A percentile compares a stretch with the other conserved stretches of the same genome.
These are phyloP conservation scores for Polymixis lichenea DNA, from an alignment of 2,888 invertebrate genomes.

Conservation along the genomic window DNA sequence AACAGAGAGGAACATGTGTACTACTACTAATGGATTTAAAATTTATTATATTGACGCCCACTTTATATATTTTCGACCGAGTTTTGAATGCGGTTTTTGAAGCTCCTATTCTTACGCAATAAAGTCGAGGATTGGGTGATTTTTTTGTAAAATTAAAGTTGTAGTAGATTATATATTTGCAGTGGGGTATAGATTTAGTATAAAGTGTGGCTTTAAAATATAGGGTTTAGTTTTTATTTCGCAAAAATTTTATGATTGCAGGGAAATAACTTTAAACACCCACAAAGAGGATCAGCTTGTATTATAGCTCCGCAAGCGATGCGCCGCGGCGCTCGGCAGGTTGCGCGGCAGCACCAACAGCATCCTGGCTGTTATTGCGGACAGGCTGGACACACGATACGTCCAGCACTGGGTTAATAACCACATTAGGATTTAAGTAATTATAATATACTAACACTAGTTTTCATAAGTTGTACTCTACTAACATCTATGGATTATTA, in stretches of 20 bases:
- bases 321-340: too few relatives aligned
- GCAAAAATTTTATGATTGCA: background rate
- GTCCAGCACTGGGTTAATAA: too few relatives aligned
- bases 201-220: conserved; percentile 26
- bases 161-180: conserved; percentile 48
- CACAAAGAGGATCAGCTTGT: background rate
- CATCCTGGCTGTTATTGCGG: too few relatives aligned
- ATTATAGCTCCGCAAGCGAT: too few relatives aligned
- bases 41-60: conserved; percentile 88
- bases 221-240: background rate
- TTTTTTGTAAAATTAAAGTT: background rate
- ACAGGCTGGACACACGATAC: too few relatives aligned
- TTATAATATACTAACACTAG: too few relatives aligned
- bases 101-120: conserved; percentile 38
- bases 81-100: background rate
- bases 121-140: conserved; percentile 25
- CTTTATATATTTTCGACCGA: conserved; percentile 72
- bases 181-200: conserved; percentile 38
- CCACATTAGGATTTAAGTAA: too few relatives aligned
- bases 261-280: background rate
- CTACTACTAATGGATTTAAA: conserved; percentile 89
- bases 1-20: conserved; percentile 87
- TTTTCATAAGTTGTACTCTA: too few relatives aligned
- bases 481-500: too few relatives aligned
- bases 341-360: too few relatives aligned